Conservation (phyloP, 64 coral and sea anemone genomes). For the Cladopsammia gracilis region DNA sequence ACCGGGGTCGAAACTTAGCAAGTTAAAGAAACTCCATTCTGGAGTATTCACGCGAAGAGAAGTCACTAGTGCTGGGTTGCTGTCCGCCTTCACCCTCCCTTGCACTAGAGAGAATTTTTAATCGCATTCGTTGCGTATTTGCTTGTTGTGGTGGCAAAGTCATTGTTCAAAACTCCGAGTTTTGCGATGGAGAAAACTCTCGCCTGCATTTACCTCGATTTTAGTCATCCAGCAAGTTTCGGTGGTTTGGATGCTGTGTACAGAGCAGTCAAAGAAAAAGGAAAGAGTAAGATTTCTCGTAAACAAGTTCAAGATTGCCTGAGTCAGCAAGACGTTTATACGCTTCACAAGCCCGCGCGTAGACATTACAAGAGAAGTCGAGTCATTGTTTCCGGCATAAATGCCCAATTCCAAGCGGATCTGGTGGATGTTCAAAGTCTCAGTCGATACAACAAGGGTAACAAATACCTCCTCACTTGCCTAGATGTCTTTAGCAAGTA, state of each 20-base stretch:
- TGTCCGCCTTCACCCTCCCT: neutral
- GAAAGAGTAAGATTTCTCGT: neutral
- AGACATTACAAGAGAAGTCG: neutral
- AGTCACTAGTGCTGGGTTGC: no score
- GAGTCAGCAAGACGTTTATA: slow-evolving; percentile 24
- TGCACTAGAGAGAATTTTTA: neutral
- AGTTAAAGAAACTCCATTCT: no score
- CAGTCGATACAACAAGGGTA: neutral
- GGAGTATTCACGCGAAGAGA: no score
- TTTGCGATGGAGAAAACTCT: slow-evolving; percentile 14
- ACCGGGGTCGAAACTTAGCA: no score
- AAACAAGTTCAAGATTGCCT: slow-evolving; percentile 35
- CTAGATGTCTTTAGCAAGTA: no score
- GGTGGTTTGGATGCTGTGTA: neutral
- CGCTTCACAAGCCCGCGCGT: neutral
- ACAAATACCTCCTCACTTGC: slow-evolving; percentile 2
- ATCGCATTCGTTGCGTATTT: neutral
- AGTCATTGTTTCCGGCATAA: slow-evolving; percentile 11
- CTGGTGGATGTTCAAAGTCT: slow-evolving; percentile 18
- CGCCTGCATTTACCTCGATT: neutral
- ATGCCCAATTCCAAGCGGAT: slow-evolving; percentile 35
- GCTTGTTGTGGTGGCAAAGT: slow-evolving; percentile 29
- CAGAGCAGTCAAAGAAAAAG: neutral
- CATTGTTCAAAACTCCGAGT: neutral
- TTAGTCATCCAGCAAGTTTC: neutral